Percentiles rank a stretch among this genome's conserved stretches.
phyloP scores from a whole-genome alignment of 2,797 vertebrate species.

The Myiotriccus ornatus region DNA sequence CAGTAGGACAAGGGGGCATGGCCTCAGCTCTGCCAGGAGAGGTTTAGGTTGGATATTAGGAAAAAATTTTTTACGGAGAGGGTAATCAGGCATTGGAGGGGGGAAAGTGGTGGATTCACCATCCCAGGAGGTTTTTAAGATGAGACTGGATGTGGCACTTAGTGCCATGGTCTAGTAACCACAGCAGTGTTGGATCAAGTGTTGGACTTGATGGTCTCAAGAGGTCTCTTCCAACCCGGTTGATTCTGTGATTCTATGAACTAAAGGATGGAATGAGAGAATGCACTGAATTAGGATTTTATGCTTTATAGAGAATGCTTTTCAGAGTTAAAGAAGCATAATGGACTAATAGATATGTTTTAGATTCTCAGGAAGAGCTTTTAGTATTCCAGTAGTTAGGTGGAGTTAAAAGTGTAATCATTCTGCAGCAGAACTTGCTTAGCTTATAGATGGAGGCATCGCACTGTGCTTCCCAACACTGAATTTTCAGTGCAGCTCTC shows the following conservation, averaged over 20 bases:
- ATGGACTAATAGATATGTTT: background rate
- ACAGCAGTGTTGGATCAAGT: too few species aligned
- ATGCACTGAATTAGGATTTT: background rate
- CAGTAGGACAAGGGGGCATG: too few species aligned
- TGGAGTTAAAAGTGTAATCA: background rate
- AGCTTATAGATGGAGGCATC: background rate
- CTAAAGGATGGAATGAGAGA: background rate
- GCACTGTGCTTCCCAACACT: background rate
- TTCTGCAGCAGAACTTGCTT: background rate
- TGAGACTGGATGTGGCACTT: too few species aligned
- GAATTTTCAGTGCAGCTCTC: background rate
- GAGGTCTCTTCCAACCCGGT: too few species aligned
- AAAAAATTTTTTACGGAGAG: too few species aligned
- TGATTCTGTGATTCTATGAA: background rate
- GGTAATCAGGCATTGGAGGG: too few species aligned
- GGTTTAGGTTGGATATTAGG: too few species aligned
- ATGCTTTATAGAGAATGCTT: background rate
- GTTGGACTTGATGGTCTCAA: too few species aligned
- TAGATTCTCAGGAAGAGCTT: background rate
- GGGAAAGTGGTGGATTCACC: too few species aligned
- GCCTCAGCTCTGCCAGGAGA: too few species aligned
- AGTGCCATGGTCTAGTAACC: too few species aligned
- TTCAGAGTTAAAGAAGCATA: background rate
- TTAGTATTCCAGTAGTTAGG: background rate
- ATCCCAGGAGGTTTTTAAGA: too few species aligned